Evolutionary conservation across 2,888 invertebrate species (phyloP).

Genomic region (Temnothorax unifasciatus): DNA sequence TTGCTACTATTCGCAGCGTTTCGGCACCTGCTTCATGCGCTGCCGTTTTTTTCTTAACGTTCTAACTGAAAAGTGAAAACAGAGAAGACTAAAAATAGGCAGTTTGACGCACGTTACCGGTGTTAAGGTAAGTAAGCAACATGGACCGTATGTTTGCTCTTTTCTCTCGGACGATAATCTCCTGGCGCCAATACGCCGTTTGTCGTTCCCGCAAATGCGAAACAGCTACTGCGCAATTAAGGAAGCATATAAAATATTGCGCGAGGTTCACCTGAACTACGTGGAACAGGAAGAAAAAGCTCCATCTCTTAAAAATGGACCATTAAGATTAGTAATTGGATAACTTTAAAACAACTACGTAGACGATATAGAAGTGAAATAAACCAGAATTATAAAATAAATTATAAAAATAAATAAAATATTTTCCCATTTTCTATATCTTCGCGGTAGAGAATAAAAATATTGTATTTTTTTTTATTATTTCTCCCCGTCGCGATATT

Average conservation of each 20-base stretch:
- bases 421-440: neutral
- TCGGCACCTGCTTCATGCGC: conserved; percentile 45
- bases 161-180: conserved; percentile 44
- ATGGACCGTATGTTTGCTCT: conserved; percentile 62
- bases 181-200: neutral
- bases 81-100: conserved; percentile 68
- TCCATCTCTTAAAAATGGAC: neutral
- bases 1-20: conserved; percentile 9
- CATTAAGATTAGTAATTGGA: neutral
- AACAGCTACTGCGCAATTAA: conserved; percentile 12
- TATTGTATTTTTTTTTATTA: conserved; percentile 9
- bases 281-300: neutral
- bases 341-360: neutral
- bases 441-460: neutral
- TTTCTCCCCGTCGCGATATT: neutral
- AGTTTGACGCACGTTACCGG: conserved; percentile 63
- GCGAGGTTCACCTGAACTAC: neutral
- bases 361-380: neutral
- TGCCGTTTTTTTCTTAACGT: conserved; percentile 46
- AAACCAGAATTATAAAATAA: conserved; percentile 19
- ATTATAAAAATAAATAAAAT: neutral
- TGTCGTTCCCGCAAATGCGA: conserved; percentile 2
- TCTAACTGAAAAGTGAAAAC: conserved; percentile 59
- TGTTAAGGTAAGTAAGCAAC: conserved; percentile 65
- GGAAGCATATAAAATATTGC: neutral